Evolutionary conservation across 2,113 vertebrate genomes (phyloP), one percentile per base, ranked within the genome.

Genomic region (Steatornis caripensis): DNA sequence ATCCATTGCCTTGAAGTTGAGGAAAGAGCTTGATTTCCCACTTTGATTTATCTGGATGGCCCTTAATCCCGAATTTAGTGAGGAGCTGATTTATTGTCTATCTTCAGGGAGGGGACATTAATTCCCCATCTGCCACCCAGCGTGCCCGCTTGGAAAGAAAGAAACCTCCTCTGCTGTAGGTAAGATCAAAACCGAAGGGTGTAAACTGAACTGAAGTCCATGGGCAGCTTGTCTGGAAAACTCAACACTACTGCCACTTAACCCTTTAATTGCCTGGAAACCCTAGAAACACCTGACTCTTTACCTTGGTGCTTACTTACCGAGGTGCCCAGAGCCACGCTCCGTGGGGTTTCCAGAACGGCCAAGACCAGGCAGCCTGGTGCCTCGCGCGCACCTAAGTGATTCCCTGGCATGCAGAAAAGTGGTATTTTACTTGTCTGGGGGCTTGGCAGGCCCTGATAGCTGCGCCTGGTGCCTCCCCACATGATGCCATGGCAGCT

Each of bases 121-220:
- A 92, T 94, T 96, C 93, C 37, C 71, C 0, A 0, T 81, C 86
- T 93, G 92, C 93, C 88, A 95, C 90, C 77, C 95, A 95, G 89
- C 18, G 6, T 78, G 83, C 64, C 43, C 11, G 0, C 45, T 75
- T 64, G n/a, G 46, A 84, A 94, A 94, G 60, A 93, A 92, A 89
- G 85, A 89, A 95, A n/a, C 60, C 30, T 93, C 61, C 90, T 92
- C 89, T 96, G 95, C 96, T 94, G 89, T 95, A 97, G 89, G 86
- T 97, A 87, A 85, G 80, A 87, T 95, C 91, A 94, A 89, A 94
- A 89, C 91, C 72, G 39, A 89, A 69, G 83, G n/a, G 18, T 71
- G 62, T 70, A 93, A 95, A 89, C 58, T 3, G 23, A 76, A 65
- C 74, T 71, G 84, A 95, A 89, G 77, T 48, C 61, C 36, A 15